Percentiles rank a stretch among this genome's conserved stretches.
phyloP scores from a whole-genome alignment of 1,140 invertebrate species.

The Pachypsylla venusta region DNA sequence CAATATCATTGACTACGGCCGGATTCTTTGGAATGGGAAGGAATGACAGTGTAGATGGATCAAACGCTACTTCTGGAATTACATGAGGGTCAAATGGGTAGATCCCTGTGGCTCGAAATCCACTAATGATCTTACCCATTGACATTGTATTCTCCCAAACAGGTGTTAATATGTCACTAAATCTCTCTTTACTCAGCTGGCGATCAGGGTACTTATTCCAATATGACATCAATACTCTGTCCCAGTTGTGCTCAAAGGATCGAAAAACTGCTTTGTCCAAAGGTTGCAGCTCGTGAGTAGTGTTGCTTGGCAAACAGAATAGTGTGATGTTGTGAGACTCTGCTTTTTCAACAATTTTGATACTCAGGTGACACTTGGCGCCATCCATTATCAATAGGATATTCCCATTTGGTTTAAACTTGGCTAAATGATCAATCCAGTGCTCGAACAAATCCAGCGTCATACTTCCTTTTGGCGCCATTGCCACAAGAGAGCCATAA shows the following conservation, averaged over 20 bases:
- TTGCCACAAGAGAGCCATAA: constrained; percentile 20
- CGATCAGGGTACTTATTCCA: constrained; percentile 15
- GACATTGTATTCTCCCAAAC: constrained; percentile 19
- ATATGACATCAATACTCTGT: constrained; percentile 10
- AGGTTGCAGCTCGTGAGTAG: constrained; percentile 30
- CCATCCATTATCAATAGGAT: constrained; percentile 31
- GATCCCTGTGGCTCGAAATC: constrained; percentile 21
- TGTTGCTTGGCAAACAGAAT: constrained; percentile 30
- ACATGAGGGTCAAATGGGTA: constrained; percentile 20
- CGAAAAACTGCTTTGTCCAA: constrained; percentile 28
- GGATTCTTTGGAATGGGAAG: not conserved
- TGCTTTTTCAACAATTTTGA: constrained; percentile 25
- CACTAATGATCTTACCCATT: constrained; percentile 19
- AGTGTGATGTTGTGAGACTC: constrained; percentile 26
- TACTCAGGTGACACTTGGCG: constrained; percentile 27
- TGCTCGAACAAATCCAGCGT: constrained; percentile 27
- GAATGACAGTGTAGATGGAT: not conserved
- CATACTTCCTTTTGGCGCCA: constrained; percentile 29
- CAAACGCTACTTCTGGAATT: constrained; percentile 19
- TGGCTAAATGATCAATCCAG: constrained; percentile 27
- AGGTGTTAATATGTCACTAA: constrained; percentile 14
- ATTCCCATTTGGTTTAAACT: constrained; percentile 25
- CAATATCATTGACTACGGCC: not conserved
- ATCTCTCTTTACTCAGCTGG: constrained; percentile 10
- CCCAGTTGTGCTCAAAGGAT: constrained; percentile 21